Evolutionary conservation across 2,888 invertebrate genomes (phyloP).

Genomic region (Ischnura elegans): DNA sequence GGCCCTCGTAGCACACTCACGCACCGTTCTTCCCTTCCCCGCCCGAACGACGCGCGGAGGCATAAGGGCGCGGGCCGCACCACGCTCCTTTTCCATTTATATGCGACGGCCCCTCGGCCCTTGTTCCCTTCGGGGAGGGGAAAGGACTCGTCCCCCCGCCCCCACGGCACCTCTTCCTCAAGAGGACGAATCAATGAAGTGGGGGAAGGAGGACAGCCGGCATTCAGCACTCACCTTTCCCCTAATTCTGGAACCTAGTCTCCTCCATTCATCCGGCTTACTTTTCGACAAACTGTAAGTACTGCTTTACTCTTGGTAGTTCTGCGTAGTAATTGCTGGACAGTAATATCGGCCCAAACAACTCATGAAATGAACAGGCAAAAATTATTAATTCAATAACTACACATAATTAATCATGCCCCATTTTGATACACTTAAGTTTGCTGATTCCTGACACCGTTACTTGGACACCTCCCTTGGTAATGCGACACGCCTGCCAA

Average conservation of each 20-base stretch:
- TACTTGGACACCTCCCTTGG: too few relatives aligned
- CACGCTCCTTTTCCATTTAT: background rate
- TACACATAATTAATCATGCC: too few relatives aligned
- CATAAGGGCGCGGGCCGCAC: background rate
- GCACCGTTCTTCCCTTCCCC: background rate
- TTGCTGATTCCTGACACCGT: too few relatives aligned
- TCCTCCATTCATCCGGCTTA: background rate
- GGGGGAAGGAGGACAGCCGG: background rate
- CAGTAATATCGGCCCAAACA: too few relatives aligned
- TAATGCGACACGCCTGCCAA: too few relatives aligned
- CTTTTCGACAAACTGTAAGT: too few relatives aligned
- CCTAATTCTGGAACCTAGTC: background rate
- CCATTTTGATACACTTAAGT: too few relatives aligned
- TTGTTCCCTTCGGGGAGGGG: background rate
- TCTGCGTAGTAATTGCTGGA: too few relatives aligned
- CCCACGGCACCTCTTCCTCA: background rate
- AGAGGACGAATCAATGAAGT: background rate
- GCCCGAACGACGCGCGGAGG: background rate
- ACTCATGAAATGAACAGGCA: too few relatives aligned
- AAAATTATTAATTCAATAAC: too few relatives aligned
- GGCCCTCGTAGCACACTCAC: background rate
- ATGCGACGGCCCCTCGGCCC: background rate
- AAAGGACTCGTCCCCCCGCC: background rate
- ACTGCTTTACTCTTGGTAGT: too few relatives aligned
- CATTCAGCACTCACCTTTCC: background rate